phyloP scores from a whole-genome alignment of 1,140 invertebrate species.

The Cydia pomonella region DNA sequence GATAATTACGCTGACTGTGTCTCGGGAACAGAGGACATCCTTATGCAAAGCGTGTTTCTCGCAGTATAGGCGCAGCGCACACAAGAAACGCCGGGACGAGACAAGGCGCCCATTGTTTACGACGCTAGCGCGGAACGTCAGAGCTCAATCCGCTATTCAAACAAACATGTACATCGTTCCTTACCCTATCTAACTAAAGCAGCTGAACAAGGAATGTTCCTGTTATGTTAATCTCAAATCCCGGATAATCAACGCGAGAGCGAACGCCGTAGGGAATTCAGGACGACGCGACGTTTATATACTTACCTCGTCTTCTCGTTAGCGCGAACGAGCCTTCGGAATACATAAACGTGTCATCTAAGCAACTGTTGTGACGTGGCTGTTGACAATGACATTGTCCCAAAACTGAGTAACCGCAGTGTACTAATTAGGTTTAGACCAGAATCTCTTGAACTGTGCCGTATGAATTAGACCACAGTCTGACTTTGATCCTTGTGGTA shows the following conservation, averaged over 20 bases:
- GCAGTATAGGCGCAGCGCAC: slow-evolving; percentile 20
- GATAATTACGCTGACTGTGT: slow-evolving; percentile 37
- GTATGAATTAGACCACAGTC: too few relatives aligned
- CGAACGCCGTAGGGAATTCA: slow-evolving; percentile 64
- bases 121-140: slow-evolving; percentile 43
- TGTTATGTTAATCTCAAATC: slow-evolving; percentile 71
- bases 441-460: too few relatives aligned
- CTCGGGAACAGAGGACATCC: slow-evolving; percentile 33
- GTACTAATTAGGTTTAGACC: too few relatives aligned
- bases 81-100: slow-evolving; percentile 36
- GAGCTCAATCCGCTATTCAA: slow-evolving; percentile 55
- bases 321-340: slow-evolving; percentile 64
- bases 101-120: slow-evolving; percentile 49
- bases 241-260: slow-evolving; percentile 69
- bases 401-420: slow-evolving; percentile 40
- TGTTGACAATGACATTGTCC: slow-evolving; percentile 55
- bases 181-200: slow-evolving; percentile 39
- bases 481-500: too few relatives aligned
- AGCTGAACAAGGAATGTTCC: slow-evolving; percentile 48
- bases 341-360: slow-evolving; percentile 75
- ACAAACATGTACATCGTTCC: slow-evolving; percentile 49
- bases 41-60: slow-evolving; percentile 37
- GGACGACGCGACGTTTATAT: slow-evolving; percentile 70
- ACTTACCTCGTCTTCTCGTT: slow-evolving; percentile 76
- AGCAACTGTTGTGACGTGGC: slow-evolving; percentile 60